phyloP scores from a whole-genome alignment of 2,797 vertebrate species.

The Periophthalmus magnuspinnatus region DNA sequence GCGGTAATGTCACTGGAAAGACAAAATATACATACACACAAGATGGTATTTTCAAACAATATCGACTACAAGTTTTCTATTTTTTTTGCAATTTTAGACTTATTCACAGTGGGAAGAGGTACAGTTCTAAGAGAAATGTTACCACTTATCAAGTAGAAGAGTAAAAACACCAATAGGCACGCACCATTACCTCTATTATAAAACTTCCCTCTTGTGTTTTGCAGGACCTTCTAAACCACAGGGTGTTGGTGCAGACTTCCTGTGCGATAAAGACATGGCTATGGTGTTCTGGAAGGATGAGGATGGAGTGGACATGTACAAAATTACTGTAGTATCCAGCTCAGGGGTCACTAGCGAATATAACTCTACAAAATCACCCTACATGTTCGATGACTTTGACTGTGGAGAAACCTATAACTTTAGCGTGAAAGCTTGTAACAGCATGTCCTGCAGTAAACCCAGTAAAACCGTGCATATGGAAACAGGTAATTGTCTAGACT shows the following conservation, averaged over 20 bases:
- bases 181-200: background rate
- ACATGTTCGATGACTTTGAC: conserved; percentile 58
- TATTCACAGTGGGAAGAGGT: too few species aligned
- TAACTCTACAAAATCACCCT: conserved; percentile 69
- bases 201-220: background rate
- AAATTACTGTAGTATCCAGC: conserved; percentile 51
- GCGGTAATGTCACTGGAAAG: too few species aligned
- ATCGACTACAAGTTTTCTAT: too few species aligned
- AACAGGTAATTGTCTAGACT: conserved; percentile 62
- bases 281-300: conserved; percentile 66
- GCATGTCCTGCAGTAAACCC: conserved; percentile 59
- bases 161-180: too few species aligned
- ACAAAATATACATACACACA: too few species aligned
- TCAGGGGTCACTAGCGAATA: conserved; percentile 45
- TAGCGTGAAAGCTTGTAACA: conserved; percentile 58
- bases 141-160: too few species aligned
- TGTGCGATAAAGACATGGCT: conserved; percentile 63
- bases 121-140: too few species aligned
- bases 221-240: conserved; percentile 76
- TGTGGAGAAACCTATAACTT: conserved; percentile 73
- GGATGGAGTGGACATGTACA: conserved; percentile 57
- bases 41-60: too few species aligned
- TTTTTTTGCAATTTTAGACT: too few species aligned
- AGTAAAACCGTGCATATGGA: conserved; percentile 59
- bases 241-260: conserved; percentile 61